Evolutionary conservation across 2,113 vertebrate species (phyloP), one percentile per base, ranked within the genome.

Genomic region (Leptodactylus fuscus): DNA sequence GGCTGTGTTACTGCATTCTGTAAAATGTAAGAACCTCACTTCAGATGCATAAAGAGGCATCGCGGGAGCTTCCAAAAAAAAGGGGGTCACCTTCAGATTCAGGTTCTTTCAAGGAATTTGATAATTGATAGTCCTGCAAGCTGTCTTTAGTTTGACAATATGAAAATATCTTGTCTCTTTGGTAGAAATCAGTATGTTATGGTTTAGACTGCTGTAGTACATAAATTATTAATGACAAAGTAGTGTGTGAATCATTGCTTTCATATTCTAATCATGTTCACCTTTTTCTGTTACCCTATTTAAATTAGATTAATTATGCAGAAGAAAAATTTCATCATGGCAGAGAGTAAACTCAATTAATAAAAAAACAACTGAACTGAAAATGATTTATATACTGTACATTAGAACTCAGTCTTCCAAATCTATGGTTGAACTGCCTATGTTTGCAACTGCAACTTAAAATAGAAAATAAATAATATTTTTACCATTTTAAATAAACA

Each of bases 211-310:
- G 48, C 49, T 79, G 32, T 58, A 60, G 76, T 60, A 53, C 34
- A 79, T 79, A 60, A 60, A 80, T 80, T 80, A 80, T 80, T 80
- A 62, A 80, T 80, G 55, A 60, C 36, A 44, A 29, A 80, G 55
- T 44, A 44, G 36, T 15, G 9, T 80, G 77, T 62, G 77, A 80
- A 80, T 80, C 53, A 27, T 49, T 46, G 38, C 62, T 81, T 81
- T 81, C 44, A 81, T 81, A 81, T 81, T 81, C 79, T 81, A 81
- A 51, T 81, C 62, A 81, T 67, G 62, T 67, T 81, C 79, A 81
- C 79, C 79, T 67, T 49, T 81, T 81, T 22, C 32, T 34, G 80
- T 51, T 81, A 69, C 41, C 80, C 62, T 81, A 81, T 81, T 81
- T 81, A 67, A 81, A 67, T 65, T 38, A 69, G 58, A 81, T 81